Evolutionary conservation across 2,888 invertebrate species (phyloP).

Genomic region (Syritta pipiens): DNA sequence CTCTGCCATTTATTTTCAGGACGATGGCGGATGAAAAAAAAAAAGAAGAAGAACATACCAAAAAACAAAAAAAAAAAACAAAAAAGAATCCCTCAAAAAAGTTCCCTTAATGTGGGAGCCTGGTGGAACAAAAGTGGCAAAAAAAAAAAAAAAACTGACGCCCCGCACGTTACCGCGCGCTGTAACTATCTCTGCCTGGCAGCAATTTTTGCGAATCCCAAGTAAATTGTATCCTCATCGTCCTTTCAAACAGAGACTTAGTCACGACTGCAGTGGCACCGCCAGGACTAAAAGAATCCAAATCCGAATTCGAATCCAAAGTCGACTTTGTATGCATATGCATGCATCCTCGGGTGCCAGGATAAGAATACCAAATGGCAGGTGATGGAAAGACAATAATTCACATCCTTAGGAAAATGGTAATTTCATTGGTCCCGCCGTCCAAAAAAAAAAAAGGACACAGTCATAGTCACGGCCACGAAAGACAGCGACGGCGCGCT

Average conservation of each 20-base stretch:
- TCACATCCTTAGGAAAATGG: slow-evolving; percentile 68
- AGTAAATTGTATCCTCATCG: slow-evolving; percentile 63
- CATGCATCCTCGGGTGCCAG: slow-evolving; percentile 58
- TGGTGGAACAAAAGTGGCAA: slow-evolving; percentile 33
- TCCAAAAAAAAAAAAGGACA: slow-evolving; percentile 11
- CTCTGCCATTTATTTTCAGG: slow-evolving; percentile 34
- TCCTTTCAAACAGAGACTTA: slow-evolving; percentile 58
- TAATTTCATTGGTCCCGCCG: slow-evolving; percentile 58
- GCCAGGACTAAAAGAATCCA: slow-evolving; percentile 45
- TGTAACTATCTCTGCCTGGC: slow-evolving; percentile 59
- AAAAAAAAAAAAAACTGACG: slow-evolving; percentile 8
- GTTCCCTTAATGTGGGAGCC: slow-evolving; percentile 51
- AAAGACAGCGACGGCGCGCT: slow-evolving; percentile 9
- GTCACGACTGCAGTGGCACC: slow-evolving; percentile 63
- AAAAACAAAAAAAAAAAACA: slow-evolving; percentile 8
- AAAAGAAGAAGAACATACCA: neutral
- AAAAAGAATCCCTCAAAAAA: slow-evolving; percentile 28
- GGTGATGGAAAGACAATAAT: slow-evolving; percentile 70
- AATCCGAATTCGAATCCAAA: too few relatives aligned
- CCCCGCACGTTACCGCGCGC: slow-evolving; percentile 10
- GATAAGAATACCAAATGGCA: slow-evolving; percentile 69
- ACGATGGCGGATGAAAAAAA: neutral
- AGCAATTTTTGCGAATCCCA: slow-evolving; percentile 64
- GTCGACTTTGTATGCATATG: slow-evolving; percentile 67
- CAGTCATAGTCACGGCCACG: neutral